These are phyloP conservation scores for Hexactinellida sp. DNA, from an alignment of 37 sponge, comb jelly and placozoan species.

Conservation along the genomic window DNA sequence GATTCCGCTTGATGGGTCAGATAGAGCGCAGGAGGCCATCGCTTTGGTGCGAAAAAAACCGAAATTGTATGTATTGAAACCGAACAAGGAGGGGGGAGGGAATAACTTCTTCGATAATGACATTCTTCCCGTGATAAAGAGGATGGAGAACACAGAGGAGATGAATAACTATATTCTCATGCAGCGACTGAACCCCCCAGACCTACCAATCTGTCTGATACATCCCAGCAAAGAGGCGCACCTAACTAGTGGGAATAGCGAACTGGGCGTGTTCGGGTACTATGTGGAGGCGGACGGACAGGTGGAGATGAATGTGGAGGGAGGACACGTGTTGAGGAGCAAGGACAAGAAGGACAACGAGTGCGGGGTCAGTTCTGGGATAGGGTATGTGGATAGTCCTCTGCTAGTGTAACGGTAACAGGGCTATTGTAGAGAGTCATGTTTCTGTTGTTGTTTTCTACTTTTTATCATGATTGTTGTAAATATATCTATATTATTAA, in stretches of 20 bases:
- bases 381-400: constrained; percentile 1
- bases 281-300: not conserved
- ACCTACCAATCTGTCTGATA: not conserved
- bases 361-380: not conserved
- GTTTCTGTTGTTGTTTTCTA: too few relatives aligned
- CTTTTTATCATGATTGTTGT: too few relatives aligned
- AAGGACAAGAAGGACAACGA: not conserved
- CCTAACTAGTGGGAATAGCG: not conserved
- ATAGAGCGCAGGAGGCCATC: not conserved
- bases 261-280: constrained; percentile 20
- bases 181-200: constrained; percentile 20
- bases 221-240: not conserved
- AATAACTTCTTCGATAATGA: not conserved
- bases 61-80: not conserved
- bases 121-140: not conserved
- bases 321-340: not conserved
- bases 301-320: not conserved
- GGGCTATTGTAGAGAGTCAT: too few relatives aligned
- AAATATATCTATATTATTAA: too few relatives aligned
- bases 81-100: not conserved
- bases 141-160: not conserved
- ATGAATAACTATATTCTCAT: constrained; percentile 19
- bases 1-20: not conserved
- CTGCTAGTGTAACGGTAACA: not conserved
- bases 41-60: not conserved